Evolutionary conservation across 2,113 vertebrate genomes (phyloP), one percentile per base, ranked within the genome.

Genomic region (Amphilophus citrinellus): DNA sequence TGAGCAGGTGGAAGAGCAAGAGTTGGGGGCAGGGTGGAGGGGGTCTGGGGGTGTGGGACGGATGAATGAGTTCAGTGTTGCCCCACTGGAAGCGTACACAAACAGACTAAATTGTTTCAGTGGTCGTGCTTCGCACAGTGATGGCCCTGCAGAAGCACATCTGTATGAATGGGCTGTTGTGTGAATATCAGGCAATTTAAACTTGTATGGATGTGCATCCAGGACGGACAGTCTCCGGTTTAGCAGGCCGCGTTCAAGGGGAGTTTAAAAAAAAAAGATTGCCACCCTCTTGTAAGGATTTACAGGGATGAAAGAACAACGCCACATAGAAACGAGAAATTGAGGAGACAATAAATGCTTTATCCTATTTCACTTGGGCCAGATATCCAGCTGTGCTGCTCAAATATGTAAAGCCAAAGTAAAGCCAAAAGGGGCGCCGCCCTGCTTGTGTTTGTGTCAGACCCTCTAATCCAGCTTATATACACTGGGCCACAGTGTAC

Each of bases 31-130:
- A 7, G 63, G 37, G 37, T 44, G 63, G 63, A 20, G 62, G 35
- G 35, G 37, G 37, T 37, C 37, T 14, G 60, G 84, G 84, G 76
- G 82, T 37, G 15, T 30, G 61, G 79, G 80, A 87, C 1, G 76
- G 80, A 93, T 93, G 92, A 94, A 93, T 94, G 84, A 85, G 77
- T 85, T 84, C 89, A 90, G 91, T 93, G 90, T 91, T 56, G 89
- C 85, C 56, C 84, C 88, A 87, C 73, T 85, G 88, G 90, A 87
- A 77, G 88, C 17, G 24, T 89, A 76, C 61, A 87, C 88, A 88
- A 90, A 86, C 62, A 24, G 79, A 91, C 82, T 89, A 82, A 87
- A 84, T 84, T 75, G 79, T 82, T 90, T 90, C 89, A 60, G 84
- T 75, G 79, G 84, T 83, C 50, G 65, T 88, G 84, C 88, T 78